Conservation (phyloP, 2,888 invertebrate genomes). For the Ganaspis brasiliensis region DNA sequence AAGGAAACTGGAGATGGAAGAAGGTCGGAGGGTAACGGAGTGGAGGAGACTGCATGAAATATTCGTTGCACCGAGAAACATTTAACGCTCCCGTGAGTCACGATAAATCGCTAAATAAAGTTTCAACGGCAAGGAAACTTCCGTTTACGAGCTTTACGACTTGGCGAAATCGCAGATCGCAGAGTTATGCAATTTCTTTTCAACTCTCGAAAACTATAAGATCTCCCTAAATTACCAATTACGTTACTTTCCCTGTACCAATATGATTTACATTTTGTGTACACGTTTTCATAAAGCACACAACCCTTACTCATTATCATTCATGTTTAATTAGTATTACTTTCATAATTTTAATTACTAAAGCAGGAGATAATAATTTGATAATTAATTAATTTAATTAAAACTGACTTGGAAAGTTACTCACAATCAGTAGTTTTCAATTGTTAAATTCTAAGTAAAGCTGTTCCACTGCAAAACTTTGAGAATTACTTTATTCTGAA, state of each 20-base stretch:
- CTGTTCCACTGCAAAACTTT: no score
- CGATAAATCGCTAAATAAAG: constrained; percentile 43
- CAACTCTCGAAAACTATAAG: constrained; percentile 1
- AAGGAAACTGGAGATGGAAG: constrained; percentile 35
- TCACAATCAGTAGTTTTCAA: no score
- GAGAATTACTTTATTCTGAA: no score
- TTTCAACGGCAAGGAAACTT: constrained; percentile 22
- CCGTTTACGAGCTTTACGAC: constrained; percentile 27
- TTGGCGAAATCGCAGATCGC: constrained; percentile 22
- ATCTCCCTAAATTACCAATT: background rate
- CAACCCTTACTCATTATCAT: no score
- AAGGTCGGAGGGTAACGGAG: constrained; percentile 43
- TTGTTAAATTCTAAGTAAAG: no score
- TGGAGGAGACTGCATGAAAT: constrained; percentile 44
- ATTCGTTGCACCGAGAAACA: constrained; percentile 40
- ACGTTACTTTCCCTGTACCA: background rate
- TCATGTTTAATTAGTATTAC: no score
- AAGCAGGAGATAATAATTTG: no score
- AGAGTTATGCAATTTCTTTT: constrained; percentile 40
- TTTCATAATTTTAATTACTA: no score
- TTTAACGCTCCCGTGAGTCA: constrained; percentile 42
- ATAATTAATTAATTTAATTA: no score
- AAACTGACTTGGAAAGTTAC: no score
- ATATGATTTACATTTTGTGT: no score
- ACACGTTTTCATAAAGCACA: no score